Conservation (phyloP, 2,797 vertebrate genomes). For the Danio kyathit region DNA sequence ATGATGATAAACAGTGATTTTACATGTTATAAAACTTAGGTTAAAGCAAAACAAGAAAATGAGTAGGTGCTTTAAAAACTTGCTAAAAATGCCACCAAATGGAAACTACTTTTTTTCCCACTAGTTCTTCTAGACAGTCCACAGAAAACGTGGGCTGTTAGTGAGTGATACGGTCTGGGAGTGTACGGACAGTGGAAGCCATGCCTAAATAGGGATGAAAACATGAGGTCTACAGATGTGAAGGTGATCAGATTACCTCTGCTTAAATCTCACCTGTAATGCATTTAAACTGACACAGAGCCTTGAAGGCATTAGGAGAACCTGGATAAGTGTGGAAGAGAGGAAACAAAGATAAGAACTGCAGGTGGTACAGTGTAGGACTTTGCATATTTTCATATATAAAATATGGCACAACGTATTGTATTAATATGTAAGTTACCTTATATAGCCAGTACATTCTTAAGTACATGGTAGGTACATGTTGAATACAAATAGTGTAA, state of each 20-base stretch:
- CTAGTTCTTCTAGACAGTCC: neutral
- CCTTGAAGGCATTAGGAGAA: constrained; percentile 20
- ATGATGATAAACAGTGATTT: neutral
- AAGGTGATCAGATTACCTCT: constrained; percentile 40
- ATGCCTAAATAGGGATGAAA: constrained; percentile 24
- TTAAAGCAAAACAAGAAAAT: neutral
- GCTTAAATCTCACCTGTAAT: constrained; percentile 40
- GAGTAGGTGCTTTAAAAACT: neutral
- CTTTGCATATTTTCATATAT: neutral
- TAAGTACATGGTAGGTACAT: too few species aligned
- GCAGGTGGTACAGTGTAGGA: neutral
- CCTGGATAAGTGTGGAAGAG: constrained; percentile 1
- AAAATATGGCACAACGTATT: too few species aligned
- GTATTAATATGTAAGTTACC: too few species aligned
- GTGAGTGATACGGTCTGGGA: constrained; percentile 17
- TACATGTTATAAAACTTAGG: neutral
- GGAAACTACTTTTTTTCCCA: constrained; percentile 3
- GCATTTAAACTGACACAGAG: constrained; percentile 34
- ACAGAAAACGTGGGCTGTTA: neutral
- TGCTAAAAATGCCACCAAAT: neutral
- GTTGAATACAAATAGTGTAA: too few species aligned
- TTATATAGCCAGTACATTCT: too few species aligned
- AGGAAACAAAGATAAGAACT: neutral
- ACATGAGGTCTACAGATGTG: constrained; percentile 49
- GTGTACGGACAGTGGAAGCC: constrained; percentile 16